Conservation (phyloP, 2,888 invertebrate species). For the Camponotus fellah region DNA sequence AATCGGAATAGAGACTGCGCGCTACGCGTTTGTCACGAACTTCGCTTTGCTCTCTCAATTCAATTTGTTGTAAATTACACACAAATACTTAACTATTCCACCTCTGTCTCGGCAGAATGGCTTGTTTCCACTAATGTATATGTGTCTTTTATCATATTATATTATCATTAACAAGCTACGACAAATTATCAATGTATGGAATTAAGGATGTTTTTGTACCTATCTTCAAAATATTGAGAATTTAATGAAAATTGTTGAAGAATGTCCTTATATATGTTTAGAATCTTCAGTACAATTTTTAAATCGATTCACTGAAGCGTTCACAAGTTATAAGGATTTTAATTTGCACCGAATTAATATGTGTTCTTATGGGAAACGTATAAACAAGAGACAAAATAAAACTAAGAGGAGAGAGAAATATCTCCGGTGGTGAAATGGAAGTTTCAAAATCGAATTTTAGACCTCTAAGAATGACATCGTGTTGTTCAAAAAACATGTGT, state of each 20-base stretch:
- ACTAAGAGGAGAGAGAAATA: constrained; percentile 33
- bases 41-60: constrained; percentile 43
- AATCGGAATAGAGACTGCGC: constrained; percentile 42
- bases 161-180: background rate
- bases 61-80: constrained; percentile 52
- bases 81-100: constrained; percentile 50
- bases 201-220: too few relatives aligned
- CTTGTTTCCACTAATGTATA: background rate
- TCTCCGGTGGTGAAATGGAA: constrained; percentile 28
- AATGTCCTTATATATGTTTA: too few relatives aligned
- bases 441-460: constrained; percentile 64
- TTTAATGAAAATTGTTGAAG: too few relatives aligned
- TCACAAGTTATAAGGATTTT: too few relatives aligned
- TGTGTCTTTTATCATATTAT: constrained; percentile 10
- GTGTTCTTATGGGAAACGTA: too few relatives aligned
- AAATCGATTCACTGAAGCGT: too few relatives aligned
- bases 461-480: constrained; percentile 53
- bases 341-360: too few relatives aligned
- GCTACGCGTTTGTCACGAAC: constrained; percentile 25
- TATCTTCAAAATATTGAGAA: too few relatives aligned
- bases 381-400: constrained; percentile 20
- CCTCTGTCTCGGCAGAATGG: constrained; percentile 26
- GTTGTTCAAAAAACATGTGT: constrained; percentile 63
- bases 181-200: background rate
- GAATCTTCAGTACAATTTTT: too few relatives aligned